Base-by-base conservation (phyloP, 2,888 invertebrate species). In the Arge pagana region DNA sequence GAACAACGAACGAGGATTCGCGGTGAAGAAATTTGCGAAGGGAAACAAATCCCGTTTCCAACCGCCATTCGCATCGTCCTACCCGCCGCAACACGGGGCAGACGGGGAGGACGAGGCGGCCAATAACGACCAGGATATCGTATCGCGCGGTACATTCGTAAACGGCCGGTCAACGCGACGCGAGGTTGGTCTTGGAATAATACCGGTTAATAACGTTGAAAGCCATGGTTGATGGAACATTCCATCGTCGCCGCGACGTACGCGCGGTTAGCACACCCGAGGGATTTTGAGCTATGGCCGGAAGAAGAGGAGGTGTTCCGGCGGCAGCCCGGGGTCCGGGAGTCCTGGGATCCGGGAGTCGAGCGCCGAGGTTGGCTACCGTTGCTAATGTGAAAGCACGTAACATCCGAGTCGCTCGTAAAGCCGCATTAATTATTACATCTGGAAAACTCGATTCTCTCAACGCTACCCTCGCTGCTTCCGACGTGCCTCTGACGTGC, bases 261-360 rank as follows among this genome's bases (percentile, higher is more conserved):
- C 18, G 4, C 3, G 63, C 58, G 61, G 63, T 67, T 70, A 66
- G 64, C 66, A 67, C 68, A 71, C 71, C 70, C 67, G 66, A 68
- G 70, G 70, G 71, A 70, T 71, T 72, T 70, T 68, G 67, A 69
- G 64, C 69, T 70, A 69, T 67, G 64, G 60, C 61, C 65, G 64
- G 67, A 69, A 66, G 5, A 8, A 2, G 28, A 16, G 41, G 18
- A 28, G 31, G 11, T 11, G 10, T 30, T 5, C 42, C 42, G 11
- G 16, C 30, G 30, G 30, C 15, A 7, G 8, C 7, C 18, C n/a
- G 1, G 11, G 10, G 16, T n/a, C 30, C 8, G 30, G 42, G 21
- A 30, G 15, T 13, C 26, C n/a, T n/a, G n/a, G n/a, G n/a, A n/a
- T n/a, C n/a, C n/a, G n/a, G n/a, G 13, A 7, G 26, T 24, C 15